These are phyloP conservation scores for Cydia pomonella DNA, from an alignment of 1,140 invertebrate genomes.

Conservation along the genomic window DNA sequence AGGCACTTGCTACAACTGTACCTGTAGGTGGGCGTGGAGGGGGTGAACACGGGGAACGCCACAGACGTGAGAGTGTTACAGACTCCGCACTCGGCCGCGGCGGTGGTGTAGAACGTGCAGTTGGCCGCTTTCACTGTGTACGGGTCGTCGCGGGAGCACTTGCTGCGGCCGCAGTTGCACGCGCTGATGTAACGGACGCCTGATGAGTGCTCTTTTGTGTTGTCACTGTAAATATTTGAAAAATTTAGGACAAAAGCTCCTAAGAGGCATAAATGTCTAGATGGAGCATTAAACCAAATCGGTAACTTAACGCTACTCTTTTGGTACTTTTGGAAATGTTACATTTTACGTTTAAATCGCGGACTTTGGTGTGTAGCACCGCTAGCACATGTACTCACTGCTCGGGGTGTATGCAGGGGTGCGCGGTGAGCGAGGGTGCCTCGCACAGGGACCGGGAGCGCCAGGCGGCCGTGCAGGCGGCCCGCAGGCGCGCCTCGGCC, in stretches of 20 bases:
- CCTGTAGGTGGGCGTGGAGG: conserved; percentile 86
- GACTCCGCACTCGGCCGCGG: conserved; percentile 89
- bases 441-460: too few species aligned
- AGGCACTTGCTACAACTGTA: conserved; percentile 88
- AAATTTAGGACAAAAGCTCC: background rate
- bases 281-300: too few species aligned
- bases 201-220: conserved; percentile 86
- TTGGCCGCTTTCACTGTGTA: conserved; percentile 93
- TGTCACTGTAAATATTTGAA: conserved; percentile 58
- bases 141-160: conserved; percentile 93
- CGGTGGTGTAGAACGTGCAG: conserved; percentile 90
- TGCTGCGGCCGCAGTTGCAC: conserved; percentile 95
- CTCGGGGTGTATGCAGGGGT: too few species aligned
- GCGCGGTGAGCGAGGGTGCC: too few species aligned
- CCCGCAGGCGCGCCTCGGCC: too few species aligned
- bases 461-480: too few species aligned
- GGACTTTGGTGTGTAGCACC: too few species aligned
- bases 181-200: conserved; percentile 91
- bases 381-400: too few species aligned
- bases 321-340: too few species aligned
- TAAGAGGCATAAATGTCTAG: too few species aligned
- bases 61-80: conserved; percentile 83
- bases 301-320: too few species aligned
- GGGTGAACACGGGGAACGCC: conserved; percentile 92
- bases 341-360: too few species aligned